These are phyloP conservation scores for Microhierax caerulescens DNA, from an alignment of 2,797 vertebrate genomes.

Conservation along the genomic window DNA sequence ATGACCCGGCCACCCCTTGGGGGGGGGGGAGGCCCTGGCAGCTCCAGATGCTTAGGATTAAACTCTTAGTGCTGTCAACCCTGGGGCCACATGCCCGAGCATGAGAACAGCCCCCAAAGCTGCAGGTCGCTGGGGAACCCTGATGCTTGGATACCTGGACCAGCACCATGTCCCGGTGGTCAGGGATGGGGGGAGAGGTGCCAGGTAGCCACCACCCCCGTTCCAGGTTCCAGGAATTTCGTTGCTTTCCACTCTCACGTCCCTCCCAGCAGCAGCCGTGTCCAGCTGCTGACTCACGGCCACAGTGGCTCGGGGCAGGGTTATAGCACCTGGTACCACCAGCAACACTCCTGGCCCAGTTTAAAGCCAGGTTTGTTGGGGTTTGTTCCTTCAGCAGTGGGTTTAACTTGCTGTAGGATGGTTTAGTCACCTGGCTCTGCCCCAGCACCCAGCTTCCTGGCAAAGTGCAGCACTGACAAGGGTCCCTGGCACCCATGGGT, in stretches of 20 bases:
- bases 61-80: background rate
- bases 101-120: background rate
- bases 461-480: background rate
- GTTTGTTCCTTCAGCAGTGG: background rate
- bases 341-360: background rate
- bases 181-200: background rate
- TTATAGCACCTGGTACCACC: background rate
- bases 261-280: background rate
- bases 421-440: background rate
- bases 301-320: background rate
- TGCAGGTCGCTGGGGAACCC: background rate
- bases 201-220: rapidly evolving
- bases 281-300: background rate
- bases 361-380: background rate
- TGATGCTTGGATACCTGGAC: background rate
- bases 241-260: background rate
- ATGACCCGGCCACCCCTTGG: background rate
- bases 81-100: background rate
- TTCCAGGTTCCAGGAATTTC: background rate
- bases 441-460: background rate
- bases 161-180: rapidly evolving
- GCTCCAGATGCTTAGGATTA: background rate
- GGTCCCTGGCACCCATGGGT: background rate
- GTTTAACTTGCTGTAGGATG: background rate
- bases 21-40: rapidly evolving